Evolutionary conservation across 2,888 invertebrate species (phyloP).

Genomic region (Luffia ferchaultella): DNA sequence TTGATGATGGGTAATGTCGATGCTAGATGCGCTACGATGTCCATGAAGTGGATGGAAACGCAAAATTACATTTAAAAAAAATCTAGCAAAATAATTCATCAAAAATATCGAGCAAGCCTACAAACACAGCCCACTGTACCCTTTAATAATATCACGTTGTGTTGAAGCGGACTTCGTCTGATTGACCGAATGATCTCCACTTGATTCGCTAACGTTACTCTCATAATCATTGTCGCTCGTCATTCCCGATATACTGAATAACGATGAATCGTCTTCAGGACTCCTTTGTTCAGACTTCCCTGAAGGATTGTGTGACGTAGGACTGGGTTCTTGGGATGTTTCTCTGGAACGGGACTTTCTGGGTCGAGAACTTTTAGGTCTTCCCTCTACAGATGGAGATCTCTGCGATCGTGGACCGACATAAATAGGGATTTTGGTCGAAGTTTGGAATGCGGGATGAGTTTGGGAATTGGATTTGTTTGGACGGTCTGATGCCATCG

Average conservation of each 20-base stretch:
- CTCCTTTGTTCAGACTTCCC: slow-evolving; percentile 60
- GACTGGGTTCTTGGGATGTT: slow-evolving; percentile 52
- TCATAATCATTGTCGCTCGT: slow-evolving; percentile 66
- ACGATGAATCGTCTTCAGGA: slow-evolving; percentile 63
- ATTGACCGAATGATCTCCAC: slow-evolving; percentile 35
- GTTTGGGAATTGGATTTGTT: slow-evolving; percentile 52
- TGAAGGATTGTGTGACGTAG: slow-evolving; percentile 51
- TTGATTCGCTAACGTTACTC: slow-evolving; percentile 62
- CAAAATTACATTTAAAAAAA: too few species aligned
- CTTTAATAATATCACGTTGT: slow-evolving; percentile 51
- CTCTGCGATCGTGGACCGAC: slow-evolving; percentile 69
- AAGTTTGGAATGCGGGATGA: slow-evolving; percentile 66
- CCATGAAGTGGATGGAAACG: too few species aligned
- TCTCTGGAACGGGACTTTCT: slow-evolving; percentile 45
- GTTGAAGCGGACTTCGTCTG: slow-evolving; percentile 37
- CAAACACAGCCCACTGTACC: slow-evolving; percentile 43
- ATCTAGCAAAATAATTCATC: slow-evolving; percentile 31
- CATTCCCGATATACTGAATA: slow-evolving; percentile 66
- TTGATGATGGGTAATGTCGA: too few species aligned
- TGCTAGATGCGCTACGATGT: too few species aligned
- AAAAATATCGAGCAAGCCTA: slow-evolving; percentile 45
- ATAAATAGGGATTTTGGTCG: slow-evolving; percentile 79
- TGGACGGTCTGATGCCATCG: slow-evolving; percentile 53
- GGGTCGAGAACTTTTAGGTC: slow-evolving; percentile 26
- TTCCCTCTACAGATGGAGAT: slow-evolving; percentile 55